Conservation (phyloP, 2,888 invertebrate species). For the Agonopterix heracliana region DNA sequence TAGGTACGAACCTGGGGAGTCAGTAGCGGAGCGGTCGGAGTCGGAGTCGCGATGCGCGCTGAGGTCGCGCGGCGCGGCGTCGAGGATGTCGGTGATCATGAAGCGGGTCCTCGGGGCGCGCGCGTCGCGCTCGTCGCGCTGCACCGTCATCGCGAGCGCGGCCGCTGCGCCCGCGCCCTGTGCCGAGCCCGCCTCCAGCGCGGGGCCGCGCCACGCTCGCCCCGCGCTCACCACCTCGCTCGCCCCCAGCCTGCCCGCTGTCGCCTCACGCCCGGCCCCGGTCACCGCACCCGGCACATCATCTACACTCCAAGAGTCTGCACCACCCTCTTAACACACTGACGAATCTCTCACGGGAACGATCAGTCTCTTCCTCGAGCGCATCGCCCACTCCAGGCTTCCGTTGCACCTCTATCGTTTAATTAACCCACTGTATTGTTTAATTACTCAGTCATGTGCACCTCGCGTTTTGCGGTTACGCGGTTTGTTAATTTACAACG, state of each 20-base stretch:
- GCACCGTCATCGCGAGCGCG: conserved; percentile 77
- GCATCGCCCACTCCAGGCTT: conserved; percentile 20
- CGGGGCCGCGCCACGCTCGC: conserved; percentile 47
- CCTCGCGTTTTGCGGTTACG: background rate
- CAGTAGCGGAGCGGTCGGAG: conserved; percentile 76
- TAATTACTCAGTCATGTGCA: conserved; percentile 3
- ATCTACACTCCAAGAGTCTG: conserved; percentile 6
- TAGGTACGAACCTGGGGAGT: conserved; percentile 56
- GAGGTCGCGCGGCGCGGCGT: conserved; percentile 74
- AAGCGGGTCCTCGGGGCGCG: conserved; percentile 87
- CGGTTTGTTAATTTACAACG: background rate
- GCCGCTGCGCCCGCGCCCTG: conserved; percentile 58
- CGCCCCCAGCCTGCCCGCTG: conserved; percentile 46
- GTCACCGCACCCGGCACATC: conserved; percentile 23
- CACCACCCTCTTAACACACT: conserved; percentile 11
- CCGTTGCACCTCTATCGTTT: conserved; percentile 8
- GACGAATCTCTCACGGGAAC: background rate
- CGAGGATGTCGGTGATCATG: conserved; percentile 93
- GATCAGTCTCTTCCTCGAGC: conserved; percentile 20
- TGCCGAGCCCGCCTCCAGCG: conserved; percentile 45
- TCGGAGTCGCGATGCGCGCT: conserved; percentile 75
- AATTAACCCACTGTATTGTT: conserved; percentile 12
- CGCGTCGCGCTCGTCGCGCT: conserved; percentile 82
- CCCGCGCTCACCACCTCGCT: conserved; percentile 45
- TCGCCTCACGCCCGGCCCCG: conserved; percentile 19